Evolutionary conservation across 2,797 vertebrate genomes (phyloP).

Genomic region (Nothura maculosa): DNA sequence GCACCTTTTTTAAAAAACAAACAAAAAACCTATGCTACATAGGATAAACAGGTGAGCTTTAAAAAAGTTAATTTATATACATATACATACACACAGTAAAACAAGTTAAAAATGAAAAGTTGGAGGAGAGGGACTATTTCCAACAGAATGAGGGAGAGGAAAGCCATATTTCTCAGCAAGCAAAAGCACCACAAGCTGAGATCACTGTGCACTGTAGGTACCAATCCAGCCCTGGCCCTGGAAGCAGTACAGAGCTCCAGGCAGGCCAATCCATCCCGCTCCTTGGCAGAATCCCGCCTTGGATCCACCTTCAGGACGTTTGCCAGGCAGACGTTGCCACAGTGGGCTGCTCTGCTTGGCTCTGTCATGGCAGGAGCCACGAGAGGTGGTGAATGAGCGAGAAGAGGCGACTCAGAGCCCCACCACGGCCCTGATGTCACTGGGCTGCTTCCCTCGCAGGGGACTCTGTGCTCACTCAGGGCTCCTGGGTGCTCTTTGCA

Average conservation of each 20-base stretch:
- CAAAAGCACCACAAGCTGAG: conserved; percentile 66
- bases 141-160: conserved; percentile 25
- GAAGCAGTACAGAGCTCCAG: background rate
- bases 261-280: background rate
- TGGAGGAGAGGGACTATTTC: background rate
- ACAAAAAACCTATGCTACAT: conserved; percentile 37
- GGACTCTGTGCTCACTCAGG: background rate
- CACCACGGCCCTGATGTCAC: background rate
- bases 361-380: background rate
- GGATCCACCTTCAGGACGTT: background rate
- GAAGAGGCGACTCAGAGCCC: background rate
- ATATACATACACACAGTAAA: conserved; percentile 74
- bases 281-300: background rate
- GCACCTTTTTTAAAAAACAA: conserved; percentile 69
- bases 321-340: background rate
- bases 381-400: background rate
- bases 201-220: conserved; percentile 46
- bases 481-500: background rate
- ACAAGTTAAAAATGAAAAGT: conserved; percentile 69
- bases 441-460: background rate
- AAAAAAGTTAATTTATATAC: conserved; percentile 75
- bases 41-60: conserved; percentile 78
- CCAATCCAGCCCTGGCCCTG: conserved; percentile 18
- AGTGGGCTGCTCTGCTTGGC: background rate
- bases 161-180: conserved; percentile 76